Evolutionary conservation across 2,888 invertebrate genomes (phyloP), one percentile per base, ranked within the genome.

Genomic region (Thereva nobilitata): DNA sequence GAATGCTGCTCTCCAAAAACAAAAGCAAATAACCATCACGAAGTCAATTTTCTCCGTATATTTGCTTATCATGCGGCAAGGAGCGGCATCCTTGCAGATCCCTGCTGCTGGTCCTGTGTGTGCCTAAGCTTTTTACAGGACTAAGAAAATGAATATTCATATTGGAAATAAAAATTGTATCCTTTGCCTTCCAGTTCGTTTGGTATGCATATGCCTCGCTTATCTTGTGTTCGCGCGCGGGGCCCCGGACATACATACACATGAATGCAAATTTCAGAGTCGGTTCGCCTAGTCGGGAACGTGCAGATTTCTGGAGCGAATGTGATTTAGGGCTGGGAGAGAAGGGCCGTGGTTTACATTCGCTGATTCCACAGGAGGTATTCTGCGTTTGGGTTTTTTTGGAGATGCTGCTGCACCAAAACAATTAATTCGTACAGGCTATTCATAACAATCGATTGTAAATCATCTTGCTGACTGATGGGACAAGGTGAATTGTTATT

Each of bases 111-210:
- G n/a, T 37, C 5, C 4, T 59, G 34, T 23, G 4, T 41, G 42
- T 7, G 8, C 38, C 9, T 52, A 34, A 37, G 38, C 40, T 54
- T 12, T 40, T 44, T 56, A 34, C 56, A 42, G 23, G 56, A 4
- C 12, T 56, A 49, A 59, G 59, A 59, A 59, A 59, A 59, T 59
- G 59, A 59, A 59, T 59, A 59, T 59, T 59, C 59, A 59, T 59
- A 59, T 37, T 34, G 59, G 47, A 47, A 59, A 59, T 47, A 47
- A 56, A 44, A 56, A 42, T 56, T 56, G 56, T 56, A 44, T 44
- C 34, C 44, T 56, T 42, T 37, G 44, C 56, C 44, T 56, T 56
- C 44, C 44, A 56, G 56, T 56, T 56, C 56, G 44, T 56, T 44
- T 42, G 44, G 56, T 44, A 56, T 56, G 56, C 56, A 56, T 56